Percentiles rank a stretch among this genome's conserved stretches.
phyloP scores from a whole-genome alignment of 2,797 vertebrate genomes.

The Hippopotamyrus pictus region DNA sequence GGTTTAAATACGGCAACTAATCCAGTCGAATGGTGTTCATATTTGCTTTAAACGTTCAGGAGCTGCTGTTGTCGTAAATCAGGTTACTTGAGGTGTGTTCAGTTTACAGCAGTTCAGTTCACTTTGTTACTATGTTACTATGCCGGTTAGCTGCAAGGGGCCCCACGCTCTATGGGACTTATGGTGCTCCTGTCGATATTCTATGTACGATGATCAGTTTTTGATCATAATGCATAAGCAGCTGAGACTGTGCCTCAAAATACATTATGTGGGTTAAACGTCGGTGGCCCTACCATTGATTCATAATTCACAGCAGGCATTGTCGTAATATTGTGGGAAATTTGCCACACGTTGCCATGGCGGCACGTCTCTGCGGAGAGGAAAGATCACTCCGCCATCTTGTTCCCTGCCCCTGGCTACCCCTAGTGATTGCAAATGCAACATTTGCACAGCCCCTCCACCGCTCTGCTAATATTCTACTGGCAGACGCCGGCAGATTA shows the following conservation, averaged over 20 bases:
- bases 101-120: neutral
- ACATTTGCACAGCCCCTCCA: neutral
- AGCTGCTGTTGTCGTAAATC: neutral
- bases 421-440: neutral
- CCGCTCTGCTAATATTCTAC: neutral
- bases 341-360: neutral
- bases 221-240: neutral
- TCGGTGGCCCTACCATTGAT: neutral
- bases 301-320: neutral
- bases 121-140: neutral
- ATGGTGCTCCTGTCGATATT: neutral
- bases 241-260: neutral
- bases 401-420: neutral
- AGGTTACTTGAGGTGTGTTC: neutral
- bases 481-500: neutral
- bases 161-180: neutral
- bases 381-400: neutral
- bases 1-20: neutral
- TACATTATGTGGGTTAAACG: neutral
- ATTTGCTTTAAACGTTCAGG: neutral
- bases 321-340: neutral
- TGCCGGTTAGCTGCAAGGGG: neutral
- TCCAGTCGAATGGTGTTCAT: neutral
- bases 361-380: neutral
- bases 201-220: neutral